Evolutionary conservation across 2,797 vertebrate species (phyloP).

Genomic region (Spinus pinus): DNA sequence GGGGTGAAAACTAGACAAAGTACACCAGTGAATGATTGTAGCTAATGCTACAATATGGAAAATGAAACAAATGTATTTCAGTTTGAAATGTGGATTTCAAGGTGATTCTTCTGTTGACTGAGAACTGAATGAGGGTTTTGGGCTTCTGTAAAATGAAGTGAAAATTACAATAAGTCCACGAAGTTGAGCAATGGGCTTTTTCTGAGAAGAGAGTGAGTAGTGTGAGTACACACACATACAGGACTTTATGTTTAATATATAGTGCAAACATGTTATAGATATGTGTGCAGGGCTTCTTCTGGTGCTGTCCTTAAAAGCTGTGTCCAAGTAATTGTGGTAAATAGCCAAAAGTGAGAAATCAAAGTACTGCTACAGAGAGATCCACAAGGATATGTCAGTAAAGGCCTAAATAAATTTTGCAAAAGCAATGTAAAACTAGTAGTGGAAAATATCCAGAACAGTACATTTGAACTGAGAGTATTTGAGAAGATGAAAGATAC

Average conservation of each 20-base stretch:
- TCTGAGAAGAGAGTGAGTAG: background rate
- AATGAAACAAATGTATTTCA: background rate
- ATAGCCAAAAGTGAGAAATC: background rate
- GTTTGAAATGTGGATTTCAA: background rate
- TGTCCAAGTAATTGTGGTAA: background rate
- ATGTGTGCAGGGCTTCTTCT: background rate
- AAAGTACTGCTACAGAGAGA: background rate
- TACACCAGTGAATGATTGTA: background rate
- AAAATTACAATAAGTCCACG: background rate
- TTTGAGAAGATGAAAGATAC: background rate
- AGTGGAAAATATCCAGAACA: background rate
- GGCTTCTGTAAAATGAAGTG: background rate
- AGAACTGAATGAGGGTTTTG: background rate
- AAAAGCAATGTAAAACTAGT: background rate
- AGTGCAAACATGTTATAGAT: background rate
- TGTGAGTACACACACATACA: background rate
- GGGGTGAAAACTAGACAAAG: background rate
- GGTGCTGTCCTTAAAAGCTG: background rate
- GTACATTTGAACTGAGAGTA: background rate
- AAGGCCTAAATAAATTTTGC: background rate
- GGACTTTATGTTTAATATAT: background rate
- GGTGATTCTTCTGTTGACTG: background rate
- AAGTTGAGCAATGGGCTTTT: background rate
- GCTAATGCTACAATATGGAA: background rate
- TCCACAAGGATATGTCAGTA: background rate